A percentile compares a stretch with the other conserved stretches of the same genome.
Evolutionary conservation across 1,140 invertebrate species (phyloP).

Genomic region (Scylla paramamosain): DNA sequence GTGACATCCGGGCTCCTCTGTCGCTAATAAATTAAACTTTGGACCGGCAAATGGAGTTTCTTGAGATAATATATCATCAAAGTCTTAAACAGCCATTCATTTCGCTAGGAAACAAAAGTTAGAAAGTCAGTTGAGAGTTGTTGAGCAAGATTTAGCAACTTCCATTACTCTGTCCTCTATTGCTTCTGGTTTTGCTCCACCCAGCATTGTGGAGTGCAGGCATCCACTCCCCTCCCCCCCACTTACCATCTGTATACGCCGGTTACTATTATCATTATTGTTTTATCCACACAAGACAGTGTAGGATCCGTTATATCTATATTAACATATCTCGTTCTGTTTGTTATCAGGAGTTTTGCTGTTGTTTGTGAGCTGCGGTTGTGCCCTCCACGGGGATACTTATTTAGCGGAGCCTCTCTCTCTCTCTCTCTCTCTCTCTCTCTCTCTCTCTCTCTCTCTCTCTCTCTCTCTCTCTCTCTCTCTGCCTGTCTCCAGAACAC

Average conservation of each 20-base stretch:
- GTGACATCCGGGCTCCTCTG: constrained; percentile 55
- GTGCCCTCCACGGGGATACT: no score
- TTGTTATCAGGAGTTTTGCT: background rate
- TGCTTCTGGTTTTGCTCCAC: constrained; percentile 31
- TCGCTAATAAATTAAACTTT: constrained; percentile 76
- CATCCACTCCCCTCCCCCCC: background rate
- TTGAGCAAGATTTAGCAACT: constrained; percentile 74
- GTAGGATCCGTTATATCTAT: constrained; percentile 13
- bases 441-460: constrained; percentile 40
- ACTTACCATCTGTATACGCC: no score
- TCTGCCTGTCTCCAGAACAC: no score
- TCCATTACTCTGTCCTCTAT: constrained; percentile 55
- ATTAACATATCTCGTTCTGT: background rate
- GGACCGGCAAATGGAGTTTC: constrained; percentile 75
- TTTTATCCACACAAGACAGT: background rate
- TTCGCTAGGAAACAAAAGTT: constrained; percentile 75
- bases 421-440: background rate
- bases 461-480: constrained; percentile 32
- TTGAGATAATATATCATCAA: constrained; percentile 76
- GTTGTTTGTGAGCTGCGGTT: background rate
- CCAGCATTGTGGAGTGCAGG: background rate
- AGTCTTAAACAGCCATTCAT: constrained; percentile 76
- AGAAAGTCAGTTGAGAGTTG: constrained; percentile 74
- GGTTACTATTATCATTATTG: background rate
- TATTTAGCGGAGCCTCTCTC: background rate